A percentile compares a stretch with the other conserved stretches of the same genome.
phyloP scores from a whole-genome alignment of 2,113 vertebrate species.

The Aphelocoma coerulescens region DNA sequence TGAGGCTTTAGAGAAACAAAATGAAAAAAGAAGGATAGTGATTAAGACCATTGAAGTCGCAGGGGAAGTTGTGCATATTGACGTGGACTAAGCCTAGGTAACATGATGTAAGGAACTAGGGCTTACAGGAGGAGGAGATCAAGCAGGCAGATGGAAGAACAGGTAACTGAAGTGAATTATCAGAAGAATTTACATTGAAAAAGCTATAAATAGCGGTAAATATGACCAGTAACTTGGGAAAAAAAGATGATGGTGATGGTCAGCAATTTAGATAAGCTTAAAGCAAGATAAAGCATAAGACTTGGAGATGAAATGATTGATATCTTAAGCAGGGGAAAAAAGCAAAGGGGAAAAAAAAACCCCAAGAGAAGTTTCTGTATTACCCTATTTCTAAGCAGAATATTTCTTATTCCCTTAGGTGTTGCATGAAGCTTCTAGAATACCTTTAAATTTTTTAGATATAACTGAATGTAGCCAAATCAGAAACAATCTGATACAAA shows the following conservation, averaged over 20 bases:
- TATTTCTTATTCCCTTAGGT: background rate
- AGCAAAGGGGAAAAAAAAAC: accelerated
- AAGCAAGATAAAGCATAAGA: background rate
- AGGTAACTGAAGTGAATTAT: background rate
- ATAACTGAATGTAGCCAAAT: background rate
- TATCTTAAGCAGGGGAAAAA: background rate
- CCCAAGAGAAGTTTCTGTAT: background rate
- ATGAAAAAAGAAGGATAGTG: background rate
- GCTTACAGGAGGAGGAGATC: background rate
- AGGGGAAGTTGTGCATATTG: background rate
- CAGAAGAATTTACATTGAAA: background rate
- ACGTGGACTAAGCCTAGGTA: background rate
- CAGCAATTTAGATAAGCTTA: background rate
- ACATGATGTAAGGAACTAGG: background rate
- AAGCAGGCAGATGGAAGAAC: background rate
- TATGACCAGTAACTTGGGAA: background rate
- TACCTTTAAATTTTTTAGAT: background rate
- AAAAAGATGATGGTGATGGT: background rate
- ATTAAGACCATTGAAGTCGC: background rate
- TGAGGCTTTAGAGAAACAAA: background rate
- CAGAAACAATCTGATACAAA: background rate
- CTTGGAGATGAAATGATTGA: background rate
- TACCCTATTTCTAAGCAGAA: background rate
- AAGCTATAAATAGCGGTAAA: background rate
- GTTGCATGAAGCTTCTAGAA: background rate